Conservation (phyloP, 2,888 invertebrate genomes). For the Thalpophila matura region DNA sequence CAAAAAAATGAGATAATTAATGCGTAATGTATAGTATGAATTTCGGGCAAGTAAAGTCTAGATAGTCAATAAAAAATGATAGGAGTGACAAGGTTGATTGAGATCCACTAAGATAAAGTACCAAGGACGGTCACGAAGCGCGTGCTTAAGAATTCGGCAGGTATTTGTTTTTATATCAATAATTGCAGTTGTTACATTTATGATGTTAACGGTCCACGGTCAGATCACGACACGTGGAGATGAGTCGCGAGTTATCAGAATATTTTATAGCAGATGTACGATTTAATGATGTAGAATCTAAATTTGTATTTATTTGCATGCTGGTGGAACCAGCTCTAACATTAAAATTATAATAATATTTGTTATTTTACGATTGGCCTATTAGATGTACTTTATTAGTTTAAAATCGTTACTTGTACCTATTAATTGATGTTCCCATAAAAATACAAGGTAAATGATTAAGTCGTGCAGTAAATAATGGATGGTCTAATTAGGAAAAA, state of each 20-base stretch:
- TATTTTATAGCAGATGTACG: constrained; percentile 39
- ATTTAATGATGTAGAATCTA: constrained; percentile 32
- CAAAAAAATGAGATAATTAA: constrained; percentile 58
- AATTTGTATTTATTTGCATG: constrained; percentile 28
- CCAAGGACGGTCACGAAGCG: constrained; percentile 77
- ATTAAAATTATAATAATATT: constrained; percentile 24
- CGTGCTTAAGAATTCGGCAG: constrained; percentile 77
- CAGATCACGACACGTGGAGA: constrained; percentile 50
- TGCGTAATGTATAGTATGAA: constrained; percentile 53
- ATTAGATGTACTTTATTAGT: constrained; percentile 39
- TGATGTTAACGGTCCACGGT: constrained; percentile 46
- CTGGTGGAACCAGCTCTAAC: constrained; percentile 1
- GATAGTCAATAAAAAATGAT: constrained; percentile 69
- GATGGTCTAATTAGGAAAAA: constrained; percentile 43
- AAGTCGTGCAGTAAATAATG: constrained; percentile 48
- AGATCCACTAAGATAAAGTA: constrained; percentile 61
- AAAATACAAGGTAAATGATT: constrained; percentile 57
- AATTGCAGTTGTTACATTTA: constrained; percentile 60
- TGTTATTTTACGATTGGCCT: constrained; percentile 33
- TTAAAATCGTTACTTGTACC: constrained; percentile 33
- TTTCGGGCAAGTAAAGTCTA: constrained; percentile 54
- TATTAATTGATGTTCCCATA: constrained; percentile 46
- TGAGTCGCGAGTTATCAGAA: constrained; percentile 47
- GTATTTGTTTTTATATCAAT: constrained; percentile 63
- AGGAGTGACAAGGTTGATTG: constrained; percentile 77